phyloP scores from a whole-genome alignment of 2,113 vertebrate species.

The Camelus bactrianus region DNA sequence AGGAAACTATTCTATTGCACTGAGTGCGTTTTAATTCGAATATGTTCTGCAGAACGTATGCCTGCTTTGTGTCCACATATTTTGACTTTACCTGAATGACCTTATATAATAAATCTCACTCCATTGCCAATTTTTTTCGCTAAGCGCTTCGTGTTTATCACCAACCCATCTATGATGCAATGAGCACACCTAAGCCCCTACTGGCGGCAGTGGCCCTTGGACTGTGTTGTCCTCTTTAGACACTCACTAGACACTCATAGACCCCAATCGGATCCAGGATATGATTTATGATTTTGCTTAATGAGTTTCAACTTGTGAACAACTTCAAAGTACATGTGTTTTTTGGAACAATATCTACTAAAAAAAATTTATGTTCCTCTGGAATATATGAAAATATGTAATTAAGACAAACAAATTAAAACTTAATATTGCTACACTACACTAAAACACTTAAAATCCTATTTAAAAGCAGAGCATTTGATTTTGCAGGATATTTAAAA shows the following conservation, averaged over 20 bases:
- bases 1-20: not conserved
- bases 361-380: not conserved
- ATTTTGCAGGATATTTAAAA: slow-evolving; percentile 4
- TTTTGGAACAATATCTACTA: not conserved
- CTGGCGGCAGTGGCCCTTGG: not conserved
- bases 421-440: not conserved
- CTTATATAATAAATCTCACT: not conserved
- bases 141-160: not conserved
- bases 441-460: not conserved
- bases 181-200: not conserved
- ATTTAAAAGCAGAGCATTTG: not conserved
- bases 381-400: not conserved
- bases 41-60: not conserved
- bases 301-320: not conserved
- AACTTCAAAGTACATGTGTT: not conserved
- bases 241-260: not conserved
- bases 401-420: slow-evolving; percentile 13
- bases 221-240: rapidly evolving
- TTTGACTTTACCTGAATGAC: not conserved
- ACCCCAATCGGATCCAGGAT: not conserved
- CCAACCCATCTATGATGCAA: not conserved
- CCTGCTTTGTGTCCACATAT: not conserved
- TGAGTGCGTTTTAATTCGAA: not conserved
- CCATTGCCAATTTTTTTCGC: not conserved
- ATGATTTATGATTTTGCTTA: not conserved